These are phyloP conservation scores for Falco punctatus DNA, from an alignment of 2,113 vertebrate species.

Conservation along the genomic window DNA sequence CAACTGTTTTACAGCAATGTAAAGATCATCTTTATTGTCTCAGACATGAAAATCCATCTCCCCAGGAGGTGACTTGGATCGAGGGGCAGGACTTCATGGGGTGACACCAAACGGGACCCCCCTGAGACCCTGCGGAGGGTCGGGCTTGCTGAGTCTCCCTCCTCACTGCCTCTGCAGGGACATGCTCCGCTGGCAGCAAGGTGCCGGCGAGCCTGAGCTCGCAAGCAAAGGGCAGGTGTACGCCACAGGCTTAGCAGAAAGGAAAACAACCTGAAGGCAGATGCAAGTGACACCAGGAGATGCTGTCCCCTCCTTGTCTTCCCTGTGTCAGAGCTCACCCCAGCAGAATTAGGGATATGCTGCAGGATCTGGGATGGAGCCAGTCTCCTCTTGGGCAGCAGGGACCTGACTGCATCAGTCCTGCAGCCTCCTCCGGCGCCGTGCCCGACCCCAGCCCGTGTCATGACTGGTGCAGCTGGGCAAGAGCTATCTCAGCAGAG, in stretches of 20 bases:
- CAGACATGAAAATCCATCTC: not conserved
- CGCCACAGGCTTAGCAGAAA: not conserved
- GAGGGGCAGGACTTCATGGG: not conserved
- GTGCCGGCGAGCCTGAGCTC: not conserved
- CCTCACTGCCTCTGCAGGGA: not conserved
- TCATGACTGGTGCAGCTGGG: not conserved
- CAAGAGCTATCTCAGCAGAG: not conserved
- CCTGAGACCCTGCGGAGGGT: not conserved
- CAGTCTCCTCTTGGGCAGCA: not conserved
- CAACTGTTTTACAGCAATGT: not conserved
- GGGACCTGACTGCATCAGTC: fast-evolving
- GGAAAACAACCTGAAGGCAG: not conserved
- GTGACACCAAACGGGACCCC: fast-evolving
- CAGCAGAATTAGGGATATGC: not conserved
- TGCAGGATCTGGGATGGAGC: not conserved
- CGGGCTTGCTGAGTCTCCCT: not conserved
- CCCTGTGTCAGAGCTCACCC: not conserved
- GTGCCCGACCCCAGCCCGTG: fast-evolving
- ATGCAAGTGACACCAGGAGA: not conserved
- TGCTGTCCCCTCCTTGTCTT: not conserved
- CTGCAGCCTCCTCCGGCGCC: not conserved
- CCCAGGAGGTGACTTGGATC: not conserved
- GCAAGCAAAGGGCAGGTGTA: not conserved
- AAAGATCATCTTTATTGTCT: not conserved
- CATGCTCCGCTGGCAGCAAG: not conserved